phyloP scores from a whole-genome alignment of 1,140 invertebrate genomes.

The Sarcophaga peregrina region DNA sequence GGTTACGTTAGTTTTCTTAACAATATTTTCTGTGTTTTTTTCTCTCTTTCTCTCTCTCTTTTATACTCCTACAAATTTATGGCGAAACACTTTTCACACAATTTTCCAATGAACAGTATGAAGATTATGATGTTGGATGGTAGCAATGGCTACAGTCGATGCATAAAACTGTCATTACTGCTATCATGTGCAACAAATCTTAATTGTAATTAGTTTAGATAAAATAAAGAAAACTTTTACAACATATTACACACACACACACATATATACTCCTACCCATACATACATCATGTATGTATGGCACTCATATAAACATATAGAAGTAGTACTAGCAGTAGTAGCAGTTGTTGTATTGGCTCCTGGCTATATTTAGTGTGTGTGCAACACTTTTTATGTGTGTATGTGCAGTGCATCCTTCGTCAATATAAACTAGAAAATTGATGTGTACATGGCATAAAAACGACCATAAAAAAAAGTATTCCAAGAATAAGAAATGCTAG shows the following conservation, averaged over 20 bases:
- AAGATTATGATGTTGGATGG: not conserved
- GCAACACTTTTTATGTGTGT: too few relatives aligned
- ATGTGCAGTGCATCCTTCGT: not conserved
- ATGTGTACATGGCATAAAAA: not conserved
- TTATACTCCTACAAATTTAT: not conserved
- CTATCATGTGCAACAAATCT: constrained; percentile 15
- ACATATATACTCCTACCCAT: not conserved
- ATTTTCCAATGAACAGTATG: not conserved
- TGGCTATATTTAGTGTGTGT: too few relatives aligned
- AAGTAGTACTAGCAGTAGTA: too few relatives aligned
- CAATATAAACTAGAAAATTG: not conserved
- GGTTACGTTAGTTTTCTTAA: too few relatives aligned
- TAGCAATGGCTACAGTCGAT: not conserved
- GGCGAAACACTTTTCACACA: not conserved
- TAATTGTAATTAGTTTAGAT: constrained; percentile 16
- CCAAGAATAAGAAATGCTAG: not conserved
- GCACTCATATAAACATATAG: too few relatives aligned
- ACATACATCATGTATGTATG: too few relatives aligned
- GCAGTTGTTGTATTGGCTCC: too few relatives aligned
- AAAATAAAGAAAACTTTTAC: constrained; percentile 2
- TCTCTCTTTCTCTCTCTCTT: too few relatives aligned
- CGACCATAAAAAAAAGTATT: too few relatives aligned
- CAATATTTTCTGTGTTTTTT: too few relatives aligned
- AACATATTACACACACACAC: not conserved
- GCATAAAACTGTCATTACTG: not conserved